Evolutionary conservation across 1,140 invertebrate genomes (phyloP), one percentile per base, ranked within the genome.

Genomic region (Lutraria rhynchaena): DNA sequence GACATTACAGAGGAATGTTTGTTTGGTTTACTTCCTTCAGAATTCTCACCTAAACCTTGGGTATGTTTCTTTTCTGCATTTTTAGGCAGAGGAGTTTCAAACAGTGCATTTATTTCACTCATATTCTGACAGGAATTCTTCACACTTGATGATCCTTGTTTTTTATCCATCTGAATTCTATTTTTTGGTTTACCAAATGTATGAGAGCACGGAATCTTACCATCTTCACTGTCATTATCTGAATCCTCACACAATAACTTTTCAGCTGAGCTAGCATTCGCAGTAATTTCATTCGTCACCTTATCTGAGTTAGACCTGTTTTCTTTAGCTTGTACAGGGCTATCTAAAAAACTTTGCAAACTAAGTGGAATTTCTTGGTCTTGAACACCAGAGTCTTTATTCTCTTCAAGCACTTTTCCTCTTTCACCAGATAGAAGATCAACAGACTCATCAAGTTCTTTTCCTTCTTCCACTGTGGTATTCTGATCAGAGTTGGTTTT

Each of bases 211-310:
- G 71, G 49, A 3, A 41, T 29, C 31, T 41, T 53, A 57, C 57
- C 63, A 83, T 33, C 33, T 37, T 51, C 55, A 55, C n/a, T 35
- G 1, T 77, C 81, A 57, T 76, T 73, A 58, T 83, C 81, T 15
- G 78, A 76, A 33, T 69, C 61, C n/a, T 82, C 27, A 67, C 44
- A 24, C 7, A 67, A 1, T 29, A 46, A 22, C 17, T 49, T 49
- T 67, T 37, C 53, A 35, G 22, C 11, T 82, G 19, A 61, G 31
- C 7, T 53, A 27, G 33, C 57, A 63, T 35, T 61, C 1, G 22
- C 41, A 17, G 37, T 29, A 27, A 4, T 31, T 24, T 37, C 55
- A 76, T 4, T 19, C 41, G 11, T 29, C 73, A 37, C 74, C 11
- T n/a, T n/a, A 70, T 51, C 61, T 5, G n/a, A 35, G 22, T 19